Evolutionary conservation across 1,140 invertebrate species (phyloP), one percentile per base, ranked within the genome.

Genomic region (Diuraphis noxia): DNA sequence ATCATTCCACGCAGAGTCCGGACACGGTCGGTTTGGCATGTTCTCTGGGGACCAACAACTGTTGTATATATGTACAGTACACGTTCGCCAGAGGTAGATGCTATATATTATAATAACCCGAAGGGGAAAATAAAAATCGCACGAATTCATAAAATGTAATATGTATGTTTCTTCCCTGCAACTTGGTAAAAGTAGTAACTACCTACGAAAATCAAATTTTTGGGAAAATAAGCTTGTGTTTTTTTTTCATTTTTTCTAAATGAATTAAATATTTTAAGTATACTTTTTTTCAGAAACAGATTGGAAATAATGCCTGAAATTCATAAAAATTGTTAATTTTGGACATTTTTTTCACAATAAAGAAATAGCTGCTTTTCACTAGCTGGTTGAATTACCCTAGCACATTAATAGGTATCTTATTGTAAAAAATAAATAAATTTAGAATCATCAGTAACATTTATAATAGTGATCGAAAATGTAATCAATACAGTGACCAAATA

Each of bases 61-160:
- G n/a, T 21, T 49, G 4, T 72, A n/a, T n/a, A n/a, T 63, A 63
- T 63, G 30, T 63, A 49, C 23, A 49, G n/a, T 49, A 17, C 56
- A n/a, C 56, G 13, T n/a, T 72, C 56, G 56, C 30, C 30, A n/a
- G 56, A 72, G 56, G 56, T n/a, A n/a, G 56, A 72, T 72, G 56
- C 34, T 72, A 72, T 72, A 72, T 72, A 72, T 72, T 72, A 72
- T 17, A 72, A n/a, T 72, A 72, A 72, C 34, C 56, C n/a, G 17
- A 72, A 72, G 56, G 56, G 56, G 30, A 30, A 72, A n/a, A 72
- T 72, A 72, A 72, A 72, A 72, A 72, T 72, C 30, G 56, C 30
- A 72, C 56, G 56, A 72, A 72, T 72, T 72, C 56, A n/a, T 72
- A 72, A 72, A 72, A 72, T 72, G 30, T 72, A 72, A 72, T 72